Conservation (phyloP, 2,888 invertebrate genomes). For the Drosophila tanythrix region DNA sequence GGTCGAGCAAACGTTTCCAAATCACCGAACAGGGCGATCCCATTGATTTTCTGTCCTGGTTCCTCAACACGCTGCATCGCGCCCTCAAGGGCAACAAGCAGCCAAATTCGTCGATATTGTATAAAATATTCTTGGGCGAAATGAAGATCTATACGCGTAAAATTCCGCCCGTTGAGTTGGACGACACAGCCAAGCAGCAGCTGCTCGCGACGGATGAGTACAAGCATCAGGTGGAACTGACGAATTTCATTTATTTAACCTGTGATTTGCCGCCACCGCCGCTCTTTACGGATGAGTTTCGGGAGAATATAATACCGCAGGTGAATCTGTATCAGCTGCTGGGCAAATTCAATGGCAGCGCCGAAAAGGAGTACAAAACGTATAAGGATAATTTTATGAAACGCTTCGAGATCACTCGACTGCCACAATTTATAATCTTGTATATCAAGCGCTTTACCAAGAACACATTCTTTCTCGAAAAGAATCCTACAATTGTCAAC, state of each 20-base stretch:
- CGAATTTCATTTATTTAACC: slow-evolving; percentile 97
- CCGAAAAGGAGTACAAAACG: slow-evolving; percentile 99
- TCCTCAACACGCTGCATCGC: slow-evolving; percentile 97
- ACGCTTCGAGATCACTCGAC: slow-evolving; percentile 95
- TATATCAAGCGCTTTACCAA: slow-evolving; percentile 99
- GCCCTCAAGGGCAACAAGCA: slow-evolving; percentile 97
- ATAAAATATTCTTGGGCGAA: slow-evolving; percentile 96
- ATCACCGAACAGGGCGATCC: slow-evolving; percentile 99
- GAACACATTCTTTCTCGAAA: slow-evolving; percentile 99
- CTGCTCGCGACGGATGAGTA: slow-evolving; percentile 93
- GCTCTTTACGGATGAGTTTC: slow-evolving; percentile 97
- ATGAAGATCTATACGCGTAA: slow-evolving; percentile 96
- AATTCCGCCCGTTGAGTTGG: slow-evolving; percentile 96
- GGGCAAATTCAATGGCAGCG: slow-evolving; percentile 97
- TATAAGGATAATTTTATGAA: slow-evolving; percentile 99
- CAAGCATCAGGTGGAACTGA: slow-evolving; percentile 93
- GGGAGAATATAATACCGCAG: slow-evolving; percentile 99
- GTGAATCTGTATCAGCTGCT: slow-evolving; percentile 97
- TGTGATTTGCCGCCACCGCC: slow-evolving; percentile 99
- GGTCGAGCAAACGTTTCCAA: slow-evolving; percentile 98
- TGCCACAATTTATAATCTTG: slow-evolving; percentile 97
- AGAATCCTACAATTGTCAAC: slow-evolving; percentile 99
- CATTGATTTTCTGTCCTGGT: slow-evolving; percentile 99
- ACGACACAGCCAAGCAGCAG: slow-evolving; percentile 93
- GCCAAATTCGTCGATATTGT: slow-evolving; percentile 95